Conservation (phyloP, 2,797 vertebrate genomes). For the Sphenopsis melanotis region DNA sequence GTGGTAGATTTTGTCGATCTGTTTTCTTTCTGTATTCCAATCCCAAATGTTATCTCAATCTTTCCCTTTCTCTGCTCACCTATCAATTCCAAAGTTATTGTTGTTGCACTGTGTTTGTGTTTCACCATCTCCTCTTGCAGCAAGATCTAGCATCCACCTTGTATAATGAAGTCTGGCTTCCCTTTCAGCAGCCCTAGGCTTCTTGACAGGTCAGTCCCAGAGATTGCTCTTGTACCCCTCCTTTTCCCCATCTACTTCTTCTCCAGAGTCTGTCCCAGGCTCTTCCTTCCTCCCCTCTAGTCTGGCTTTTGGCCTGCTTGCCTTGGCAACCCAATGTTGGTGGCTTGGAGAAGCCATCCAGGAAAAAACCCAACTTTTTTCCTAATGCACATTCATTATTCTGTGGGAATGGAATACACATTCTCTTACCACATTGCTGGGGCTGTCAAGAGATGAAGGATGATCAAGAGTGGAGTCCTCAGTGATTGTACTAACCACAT, state of each 20-base stretch:
- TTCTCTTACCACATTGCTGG: neutral
- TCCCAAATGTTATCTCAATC: neutral
- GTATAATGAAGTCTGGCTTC: neutral
- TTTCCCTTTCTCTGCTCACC: neutral
- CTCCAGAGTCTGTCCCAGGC: neutral
- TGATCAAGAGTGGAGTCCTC: neutral
- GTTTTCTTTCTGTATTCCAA: neutral
- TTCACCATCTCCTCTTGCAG: neutral
- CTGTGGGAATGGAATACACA: neutral
- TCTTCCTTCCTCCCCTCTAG: neutral
- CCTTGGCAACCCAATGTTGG: neutral
- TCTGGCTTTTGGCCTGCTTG: neutral
- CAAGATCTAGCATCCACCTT: neutral
- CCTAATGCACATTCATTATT: neutral
- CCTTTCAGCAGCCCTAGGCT: neutral
- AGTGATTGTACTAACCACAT: neutral
- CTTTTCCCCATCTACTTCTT: neutral
- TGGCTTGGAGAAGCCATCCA: neutral
- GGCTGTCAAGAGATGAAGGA: constrained; percentile 37
- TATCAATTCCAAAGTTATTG: neutral
- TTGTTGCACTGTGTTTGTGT: neutral
- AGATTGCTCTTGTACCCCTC: neutral
- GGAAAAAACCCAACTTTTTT: neutral
- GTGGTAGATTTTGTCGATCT: neutral
- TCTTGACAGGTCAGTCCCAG: neutral